phyloP scores from a whole-genome alignment of 2,888 invertebrate species.

The Sarcophaga caerulescens region DNA sequence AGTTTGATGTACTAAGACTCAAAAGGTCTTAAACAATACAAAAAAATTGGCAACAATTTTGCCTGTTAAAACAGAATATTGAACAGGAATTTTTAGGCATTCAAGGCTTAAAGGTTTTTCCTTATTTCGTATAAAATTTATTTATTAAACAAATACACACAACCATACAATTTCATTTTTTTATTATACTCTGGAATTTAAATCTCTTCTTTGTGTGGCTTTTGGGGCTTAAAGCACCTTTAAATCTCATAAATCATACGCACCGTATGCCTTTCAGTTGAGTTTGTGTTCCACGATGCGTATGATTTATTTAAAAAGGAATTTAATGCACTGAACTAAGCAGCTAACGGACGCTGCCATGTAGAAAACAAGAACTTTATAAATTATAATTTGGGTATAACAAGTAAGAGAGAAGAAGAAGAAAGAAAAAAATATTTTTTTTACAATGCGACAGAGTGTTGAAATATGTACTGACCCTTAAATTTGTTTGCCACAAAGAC shows the following conservation, averaged over 20 bases:
- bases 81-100: too few relatives aligned
- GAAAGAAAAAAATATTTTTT: neutral
- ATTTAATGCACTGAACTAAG: neutral
- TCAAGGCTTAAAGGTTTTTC: too few relatives aligned
- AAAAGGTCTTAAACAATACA: neutral
- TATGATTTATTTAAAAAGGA: slow-evolving; percentile 1
- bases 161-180: too few relatives aligned
- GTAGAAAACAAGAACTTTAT: neutral
- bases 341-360: neutral
- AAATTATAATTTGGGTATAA: neutral
- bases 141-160: too few relatives aligned
- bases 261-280: slow-evolving; percentile 8
- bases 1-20: neutral
- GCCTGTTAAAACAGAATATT: neutral
- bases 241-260: slow-evolving; percentile 38
- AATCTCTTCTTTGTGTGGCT: neutral
- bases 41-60: neutral
- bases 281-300: slow-evolving; percentile 4
- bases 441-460: too few relatives aligned
- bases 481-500: too few relatives aligned
- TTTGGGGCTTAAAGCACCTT: neutral
- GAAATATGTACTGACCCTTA: too few relatives aligned
- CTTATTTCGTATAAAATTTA: too few relatives aligned
- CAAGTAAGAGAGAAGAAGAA: neutral
- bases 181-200: too few relatives aligned